Evolutionary conservation across 1,140 invertebrate species (phyloP), one percentile per base, ranked within the genome.

Genomic region (Eumaeus atala): DNA sequence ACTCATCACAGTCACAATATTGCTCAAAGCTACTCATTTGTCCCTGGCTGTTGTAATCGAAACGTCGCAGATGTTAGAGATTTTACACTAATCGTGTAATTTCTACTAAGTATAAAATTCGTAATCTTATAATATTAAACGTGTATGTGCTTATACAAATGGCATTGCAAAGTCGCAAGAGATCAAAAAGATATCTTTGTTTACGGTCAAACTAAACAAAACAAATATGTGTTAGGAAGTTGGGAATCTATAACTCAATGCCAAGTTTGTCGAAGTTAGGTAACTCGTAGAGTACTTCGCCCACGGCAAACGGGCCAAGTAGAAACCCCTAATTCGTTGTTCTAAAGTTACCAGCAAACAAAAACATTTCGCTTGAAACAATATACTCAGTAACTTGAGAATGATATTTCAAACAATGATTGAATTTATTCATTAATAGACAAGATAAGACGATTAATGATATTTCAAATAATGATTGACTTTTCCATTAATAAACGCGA

Each of bases 221-320:
- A 86, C 77, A 84, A 82, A 81, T 82, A 83, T 83, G 71, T 76
- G 76, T 84, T 83, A 80, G 77, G 77, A 77, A 76, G 81, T 78
- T 77, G 67, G 76, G 72, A 82, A 82, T 86, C 83, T 80, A 86
- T 86, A 86, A 86, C 83, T 84, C 81, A 83, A 82, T 86, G 79
- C 76, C 74, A 83, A 83, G 73, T 86, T 84, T 72, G 53, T 51
- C 52, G 47, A 78, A 83, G 74, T 83, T 86, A 14, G 67, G 57
- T 50, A 81, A 83, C 74, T 84, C 66, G 72, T 75, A 69, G 62
- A 69, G 76, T 78, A 75, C 70, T 75, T 72, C 53, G 70, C 75
- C 66, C 67, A 56, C 59, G 66, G 72, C 71, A 61, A 77, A 71
- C 72, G 66, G 64, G 59, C 59, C 66, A 70, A 77, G 67, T 65